Evolutionary conservation across 2,797 vertebrate species (phyloP).

Genomic region (Dryobates pubescens): DNA sequence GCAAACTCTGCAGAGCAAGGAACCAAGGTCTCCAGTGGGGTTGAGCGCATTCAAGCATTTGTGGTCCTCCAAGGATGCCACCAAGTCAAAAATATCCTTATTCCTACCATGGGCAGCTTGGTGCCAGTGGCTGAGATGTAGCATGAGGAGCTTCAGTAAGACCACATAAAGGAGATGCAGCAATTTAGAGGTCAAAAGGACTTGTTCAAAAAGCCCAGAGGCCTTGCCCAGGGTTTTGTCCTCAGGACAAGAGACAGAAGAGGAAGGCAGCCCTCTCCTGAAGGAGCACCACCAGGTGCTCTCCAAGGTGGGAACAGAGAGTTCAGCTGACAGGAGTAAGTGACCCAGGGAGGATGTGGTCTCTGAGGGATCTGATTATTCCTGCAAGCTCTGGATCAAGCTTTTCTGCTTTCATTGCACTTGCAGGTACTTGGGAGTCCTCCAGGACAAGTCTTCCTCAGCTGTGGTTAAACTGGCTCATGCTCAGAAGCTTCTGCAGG

Average conservation of each 20-base stretch:
- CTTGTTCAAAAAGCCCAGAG: background rate
- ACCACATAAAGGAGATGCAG: background rate
- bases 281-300: background rate
- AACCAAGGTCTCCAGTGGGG: fast-evolving
- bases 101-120: background rate
- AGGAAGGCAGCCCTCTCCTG: background rate
- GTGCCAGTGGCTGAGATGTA: background rate
- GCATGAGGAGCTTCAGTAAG: background rate
- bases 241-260: background rate
- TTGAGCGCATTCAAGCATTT: background rate
- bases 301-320: background rate
- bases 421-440: background rate
- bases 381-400: background rate
- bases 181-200: background rate
- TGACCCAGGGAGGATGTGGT: background rate
- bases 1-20: background rate
- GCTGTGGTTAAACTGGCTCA: background rate
- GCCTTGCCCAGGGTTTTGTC: background rate
- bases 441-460: background rate
- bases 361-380: background rate
- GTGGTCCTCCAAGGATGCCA: background rate
- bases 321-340: background rate
- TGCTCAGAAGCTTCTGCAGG: background rate
- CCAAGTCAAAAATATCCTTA: background rate
- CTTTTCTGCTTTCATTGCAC: background rate